A percentile compares a stretch with the other conserved stretches of the same genome.
Conservation (phyloP, 2,797 vertebrate genomes). For the Ambastaia sidthimunki region DNA sequence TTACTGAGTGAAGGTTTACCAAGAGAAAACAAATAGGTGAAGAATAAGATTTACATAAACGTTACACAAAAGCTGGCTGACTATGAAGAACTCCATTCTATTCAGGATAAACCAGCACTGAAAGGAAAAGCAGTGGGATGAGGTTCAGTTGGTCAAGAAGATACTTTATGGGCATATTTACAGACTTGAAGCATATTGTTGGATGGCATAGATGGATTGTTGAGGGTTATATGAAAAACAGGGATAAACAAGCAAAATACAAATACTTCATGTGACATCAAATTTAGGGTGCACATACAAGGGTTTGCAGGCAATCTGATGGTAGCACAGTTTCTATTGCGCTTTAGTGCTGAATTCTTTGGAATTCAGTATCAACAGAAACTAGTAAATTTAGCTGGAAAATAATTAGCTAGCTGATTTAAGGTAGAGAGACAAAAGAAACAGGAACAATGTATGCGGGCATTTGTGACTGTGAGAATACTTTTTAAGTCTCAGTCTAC, state of each 20-base stretch:
- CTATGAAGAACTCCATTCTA: not conserved
- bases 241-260: not conserved
- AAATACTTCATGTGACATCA: not conserved
- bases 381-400: too few species aligned
- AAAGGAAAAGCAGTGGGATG: not conserved
- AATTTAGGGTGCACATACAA: not conserved
- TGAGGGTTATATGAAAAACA: not conserved
- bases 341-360: too few species aligned
- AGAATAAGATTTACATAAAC: not conserved
- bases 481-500: constrained; percentile 2
- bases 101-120: not conserved
- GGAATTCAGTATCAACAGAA: too few species aligned
- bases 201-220: not conserved
- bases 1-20: not conserved
- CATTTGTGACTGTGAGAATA: not conserved
- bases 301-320: not conserved
- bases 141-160: not conserved
- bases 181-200: not conserved
- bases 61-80: not conserved
- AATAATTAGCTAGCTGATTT: too few species aligned
- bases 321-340: too few species aligned
- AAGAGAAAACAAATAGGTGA: not conserved
- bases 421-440: too few species aligned
- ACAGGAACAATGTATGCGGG: not conserved
- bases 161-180: not conserved